phyloP scores from a whole-genome alignment of 2,797 vertebrate genomes.

The Myotis myotis region DNA sequence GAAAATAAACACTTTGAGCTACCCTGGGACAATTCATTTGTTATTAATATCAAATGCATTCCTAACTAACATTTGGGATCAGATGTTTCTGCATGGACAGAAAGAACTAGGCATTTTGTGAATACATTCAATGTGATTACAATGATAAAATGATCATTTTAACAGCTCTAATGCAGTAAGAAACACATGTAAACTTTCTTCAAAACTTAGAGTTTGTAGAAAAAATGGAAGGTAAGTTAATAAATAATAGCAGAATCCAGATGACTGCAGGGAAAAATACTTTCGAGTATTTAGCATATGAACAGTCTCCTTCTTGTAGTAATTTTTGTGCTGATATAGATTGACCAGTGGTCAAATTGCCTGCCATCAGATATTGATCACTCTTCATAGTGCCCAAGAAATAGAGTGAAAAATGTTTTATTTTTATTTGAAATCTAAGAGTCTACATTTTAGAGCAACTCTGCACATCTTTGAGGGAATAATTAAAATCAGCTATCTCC shows the following conservation, averaged over 20 bases:
- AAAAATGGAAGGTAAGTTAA: conserved; percentile 63
- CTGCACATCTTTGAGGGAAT: conserved; percentile 1
- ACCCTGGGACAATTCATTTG: background rate
- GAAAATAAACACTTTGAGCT: background rate
- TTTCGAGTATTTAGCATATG: conserved; percentile 46
- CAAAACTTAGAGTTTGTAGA: conserved; percentile 32
- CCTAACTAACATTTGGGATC: background rate
- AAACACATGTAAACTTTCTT: background rate
- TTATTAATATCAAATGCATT: background rate
- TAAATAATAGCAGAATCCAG: conserved; percentile 60
- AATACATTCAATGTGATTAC: background rate
- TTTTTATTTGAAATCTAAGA: conserved; percentile 59
- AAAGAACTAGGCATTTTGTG: background rate
- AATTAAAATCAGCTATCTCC: background rate
- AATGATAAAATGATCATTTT: background rate
- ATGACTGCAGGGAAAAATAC: conserved; percentile 48
- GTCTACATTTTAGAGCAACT: conserved; percentile 33
- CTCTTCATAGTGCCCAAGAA: conserved; percentile 51
- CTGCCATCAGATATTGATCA: conserved; percentile 62
- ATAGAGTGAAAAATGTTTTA: background rate
- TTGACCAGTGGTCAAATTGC: conserved; percentile 55
- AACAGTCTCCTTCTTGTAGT: conserved; percentile 41
- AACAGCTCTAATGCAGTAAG: background rate
- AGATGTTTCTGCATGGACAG: background rate
- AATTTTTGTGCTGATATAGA: conserved; percentile 59